phyloP scores from a whole-genome alignment of 2,888 invertebrate species.

The Callyntrura guangdongensis region DNA sequence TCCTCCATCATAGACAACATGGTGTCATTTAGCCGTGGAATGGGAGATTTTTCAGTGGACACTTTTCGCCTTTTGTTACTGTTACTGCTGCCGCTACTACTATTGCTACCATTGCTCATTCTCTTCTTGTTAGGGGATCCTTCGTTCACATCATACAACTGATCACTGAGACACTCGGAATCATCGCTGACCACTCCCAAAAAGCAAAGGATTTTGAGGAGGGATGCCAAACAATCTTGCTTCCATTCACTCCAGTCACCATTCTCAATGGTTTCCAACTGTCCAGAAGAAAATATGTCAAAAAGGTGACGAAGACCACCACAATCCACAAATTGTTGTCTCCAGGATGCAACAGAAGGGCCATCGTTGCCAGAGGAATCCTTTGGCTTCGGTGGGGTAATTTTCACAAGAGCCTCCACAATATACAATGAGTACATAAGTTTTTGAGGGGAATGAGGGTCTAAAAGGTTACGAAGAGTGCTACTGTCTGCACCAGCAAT shows the following conservation, averaged over 20 bases:
- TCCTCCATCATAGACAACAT: slow-evolving; percentile 95
- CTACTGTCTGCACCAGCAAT: slow-evolving; percentile 87
- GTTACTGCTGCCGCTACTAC: background rate
- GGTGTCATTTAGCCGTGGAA: slow-evolving; percentile 90
- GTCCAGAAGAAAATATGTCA: slow-evolving; percentile 96
- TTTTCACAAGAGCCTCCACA: slow-evolving; percentile 90
- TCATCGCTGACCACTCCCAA: slow-evolving; percentile 90
- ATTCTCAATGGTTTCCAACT: slow-evolving; percentile 89
- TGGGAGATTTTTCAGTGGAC: slow-evolving; percentile 89
- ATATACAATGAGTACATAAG: slow-evolving; percentile 98
- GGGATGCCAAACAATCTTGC: slow-evolving; percentile 95
- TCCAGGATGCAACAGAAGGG: slow-evolving; percentile 88
- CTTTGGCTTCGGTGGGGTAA: slow-evolving; percentile 58
- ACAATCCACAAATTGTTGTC: slow-evolving; percentile 93
- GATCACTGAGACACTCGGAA: slow-evolving; percentile 83
- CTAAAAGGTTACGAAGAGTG: slow-evolving; percentile 91
- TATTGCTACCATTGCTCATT: slow-evolving; percentile 24
- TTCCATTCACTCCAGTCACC: slow-evolving; percentile 94
- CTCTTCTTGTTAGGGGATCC: slow-evolving; percentile 40
- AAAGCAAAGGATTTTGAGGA: slow-evolving; percentile 94
- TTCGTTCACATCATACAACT: slow-evolving; percentile 84
- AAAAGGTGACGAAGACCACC: slow-evolving; percentile 95
- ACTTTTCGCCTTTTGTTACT: slow-evolving; percentile 86
- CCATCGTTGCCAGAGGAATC: slow-evolving; percentile 63
- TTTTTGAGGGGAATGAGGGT: slow-evolving; percentile 96